Evolutionary conservation across 2,797 vertebrate species (phyloP).

Genomic region (Sebastes hubbsi): DNA sequence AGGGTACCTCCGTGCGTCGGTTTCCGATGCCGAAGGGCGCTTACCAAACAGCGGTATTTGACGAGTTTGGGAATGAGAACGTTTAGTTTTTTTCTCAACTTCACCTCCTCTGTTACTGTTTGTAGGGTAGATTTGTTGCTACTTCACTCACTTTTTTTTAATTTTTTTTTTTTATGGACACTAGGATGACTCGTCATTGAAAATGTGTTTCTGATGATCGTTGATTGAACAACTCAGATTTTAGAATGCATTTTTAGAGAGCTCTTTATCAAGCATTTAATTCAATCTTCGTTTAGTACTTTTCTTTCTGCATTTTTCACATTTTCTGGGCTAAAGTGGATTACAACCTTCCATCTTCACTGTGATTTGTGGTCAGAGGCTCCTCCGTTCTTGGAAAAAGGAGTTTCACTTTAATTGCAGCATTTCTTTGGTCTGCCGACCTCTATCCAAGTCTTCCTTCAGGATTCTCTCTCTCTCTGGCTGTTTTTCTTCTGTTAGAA

Average conservation of each 20-base stretch:
- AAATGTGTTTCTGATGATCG: background rate
- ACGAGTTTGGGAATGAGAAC: no score
- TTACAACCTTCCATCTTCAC: conserved; percentile 18
- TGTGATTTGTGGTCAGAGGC: conserved; percentile 24
- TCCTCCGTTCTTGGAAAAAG: conserved; percentile 33
- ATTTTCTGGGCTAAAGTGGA: conserved; percentile 31
- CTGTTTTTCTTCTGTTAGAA: background rate
- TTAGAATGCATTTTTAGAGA: background rate
- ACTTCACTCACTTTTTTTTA: background rate
- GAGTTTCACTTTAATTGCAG: conserved; percentile 35
- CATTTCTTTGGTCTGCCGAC: conserved; percentile 13
- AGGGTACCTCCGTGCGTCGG: no score
- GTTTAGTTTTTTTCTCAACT: no score
- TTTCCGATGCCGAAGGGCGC: no score
- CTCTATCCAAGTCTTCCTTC: background rate
- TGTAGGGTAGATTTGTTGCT: background rate
- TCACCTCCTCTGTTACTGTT: no score
- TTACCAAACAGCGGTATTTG: no score
- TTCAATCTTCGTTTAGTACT: background rate
- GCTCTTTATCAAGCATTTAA: background rate
- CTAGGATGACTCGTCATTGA: background rate
- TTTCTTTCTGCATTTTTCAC: conserved; percentile 8
- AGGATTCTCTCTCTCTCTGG: background rate
- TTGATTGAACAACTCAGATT: background rate
- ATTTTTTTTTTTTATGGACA: background rate